Base-by-base conservation (phyloP, 2,113 vertebrate genomes). In the Hippopotamus amphibius region DNA sequence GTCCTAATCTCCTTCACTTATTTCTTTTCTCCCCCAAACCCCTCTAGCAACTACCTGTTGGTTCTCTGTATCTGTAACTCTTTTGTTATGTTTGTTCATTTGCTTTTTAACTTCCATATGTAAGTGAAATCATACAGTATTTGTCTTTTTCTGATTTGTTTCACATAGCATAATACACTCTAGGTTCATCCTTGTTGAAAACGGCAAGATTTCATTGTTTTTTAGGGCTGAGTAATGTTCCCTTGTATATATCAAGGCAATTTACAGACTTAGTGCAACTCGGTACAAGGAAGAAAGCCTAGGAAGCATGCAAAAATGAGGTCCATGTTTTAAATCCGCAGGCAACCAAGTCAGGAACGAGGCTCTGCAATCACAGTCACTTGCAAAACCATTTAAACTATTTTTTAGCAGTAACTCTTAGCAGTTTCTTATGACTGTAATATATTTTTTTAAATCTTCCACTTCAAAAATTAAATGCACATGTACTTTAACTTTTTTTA, bases 381-480 rank as follows among this genome's bases (percentile, higher is more conserved):
- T 98, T 97, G 95, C 94, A 98, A 98, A 98, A 97, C 97, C 97
- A 72, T 89, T 94, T 97, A 97, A 97, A 28, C 97, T 94, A 92
- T 97, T 96, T 93, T 77, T 97, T 90, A 90, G 95, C 26, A 6
- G 86, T 98, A 98, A 98, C 83, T 98, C 97, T 94, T 98, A 97
- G 93, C 97, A 98, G 97, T 88, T 96, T 98, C 93, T 96, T 97
- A 96, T 81, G 96, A 93, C n/a, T 97, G 65, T 96, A 98, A 92
- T 85, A 86, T 97, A 37, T 37, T n/a, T n/a, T n/a, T 90, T 66
- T 80, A 37, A 88, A 61, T 82, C 53, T 50, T 93, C 91, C 93
- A 96, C 93, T 87, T 93, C 59, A 95, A 93, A 88, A 97, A 97
- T 59, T 97, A 97, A 97, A 97, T 46, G 72, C 90, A 98, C 69